Evolutionary conservation across 2,113 vertebrate species (phyloP).

Genomic region (Neoarius graeffei): DNA sequence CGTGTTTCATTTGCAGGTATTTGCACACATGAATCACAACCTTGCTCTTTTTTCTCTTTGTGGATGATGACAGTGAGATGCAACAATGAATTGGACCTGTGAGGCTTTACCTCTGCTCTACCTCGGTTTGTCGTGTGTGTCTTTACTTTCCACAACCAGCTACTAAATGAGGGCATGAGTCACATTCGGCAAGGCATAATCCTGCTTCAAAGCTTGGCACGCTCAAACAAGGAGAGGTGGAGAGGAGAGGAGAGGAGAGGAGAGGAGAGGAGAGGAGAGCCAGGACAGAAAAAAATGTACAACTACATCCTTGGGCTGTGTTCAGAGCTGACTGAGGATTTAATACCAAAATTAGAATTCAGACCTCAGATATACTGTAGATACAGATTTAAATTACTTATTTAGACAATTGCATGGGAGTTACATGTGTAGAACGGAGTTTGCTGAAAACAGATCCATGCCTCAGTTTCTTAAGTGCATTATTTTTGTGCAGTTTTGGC

Average conservation of each 20-base stretch:
- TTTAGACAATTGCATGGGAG: not conserved
- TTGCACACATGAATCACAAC: conserved; percentile 32
- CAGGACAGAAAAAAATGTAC: conserved; percentile 31
- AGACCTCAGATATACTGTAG: not conserved
- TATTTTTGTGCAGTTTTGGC: not conserved
- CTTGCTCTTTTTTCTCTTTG: not conserved
- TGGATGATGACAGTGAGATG: conserved; percentile 34
- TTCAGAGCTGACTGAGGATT: not conserved
- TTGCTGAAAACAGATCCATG: not conserved
- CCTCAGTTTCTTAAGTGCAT: not conserved
- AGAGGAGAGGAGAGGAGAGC: conserved; percentile 1
- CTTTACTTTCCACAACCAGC: conserved; percentile 43
- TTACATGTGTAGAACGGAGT: not conserved
- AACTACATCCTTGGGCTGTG: not conserved
- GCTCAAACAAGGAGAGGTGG: conserved; percentile 41
- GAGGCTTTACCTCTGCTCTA: not conserved
- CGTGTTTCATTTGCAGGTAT: conserved; percentile 25
- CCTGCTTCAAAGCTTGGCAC: conserved; percentile 49
- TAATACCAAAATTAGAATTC: not conserved
- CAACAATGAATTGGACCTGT: conserved; percentile 12
- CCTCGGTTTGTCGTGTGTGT: not conserved
- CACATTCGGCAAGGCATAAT: conserved; percentile 53
- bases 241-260: conserved; percentile 6
- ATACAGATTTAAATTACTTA: not conserved
- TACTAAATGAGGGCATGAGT: conserved; percentile 53